Conservation (phyloP, 1,140 invertebrate genomes). For the Hermatobates lingyangjiaoensis region DNA sequence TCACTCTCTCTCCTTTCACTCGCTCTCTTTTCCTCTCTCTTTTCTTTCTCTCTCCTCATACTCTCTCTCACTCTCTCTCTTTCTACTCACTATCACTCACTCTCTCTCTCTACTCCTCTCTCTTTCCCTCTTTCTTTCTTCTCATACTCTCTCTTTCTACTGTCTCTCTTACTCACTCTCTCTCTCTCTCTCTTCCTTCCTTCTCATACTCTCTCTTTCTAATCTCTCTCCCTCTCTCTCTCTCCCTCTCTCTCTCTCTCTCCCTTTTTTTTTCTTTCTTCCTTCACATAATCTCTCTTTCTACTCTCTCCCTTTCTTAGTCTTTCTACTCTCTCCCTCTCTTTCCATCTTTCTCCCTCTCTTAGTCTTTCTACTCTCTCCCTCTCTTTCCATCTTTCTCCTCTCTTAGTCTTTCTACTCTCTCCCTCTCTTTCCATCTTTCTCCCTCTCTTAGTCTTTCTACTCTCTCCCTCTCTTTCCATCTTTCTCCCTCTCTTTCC, state of each 20-base stretch:
- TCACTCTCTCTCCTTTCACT: no score
- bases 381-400: no score
- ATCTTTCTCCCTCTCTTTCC: no score
- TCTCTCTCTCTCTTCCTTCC: not conserved
- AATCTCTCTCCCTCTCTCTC: constrained; percentile 1
- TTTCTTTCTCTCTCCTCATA: no score
- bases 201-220: not conserved
- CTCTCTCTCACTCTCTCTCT: not conserved
- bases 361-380: no score
- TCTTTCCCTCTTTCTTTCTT: constrained; percentile 1
- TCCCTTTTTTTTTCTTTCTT: constrained; percentile 1
- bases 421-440: no score
- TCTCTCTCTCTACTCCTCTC: not conserved
- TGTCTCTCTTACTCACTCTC: constrained; percentile 1
- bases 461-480: no score
- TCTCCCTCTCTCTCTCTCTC: constrained; percentile 4
- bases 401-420: no score
- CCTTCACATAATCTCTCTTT: not conserved
- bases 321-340: not conserved
- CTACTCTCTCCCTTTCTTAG: not conserved
- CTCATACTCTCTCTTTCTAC: not conserved
- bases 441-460: no score
- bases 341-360: constrained; percentile 1
- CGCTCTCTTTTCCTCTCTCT: no score
- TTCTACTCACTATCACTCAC: not conserved